A percentile compares a stretch with the other conserved stretches of the same genome.
Conservation (phyloP, 2,113 vertebrate genomes). For the Ochotona princeps region DNA sequence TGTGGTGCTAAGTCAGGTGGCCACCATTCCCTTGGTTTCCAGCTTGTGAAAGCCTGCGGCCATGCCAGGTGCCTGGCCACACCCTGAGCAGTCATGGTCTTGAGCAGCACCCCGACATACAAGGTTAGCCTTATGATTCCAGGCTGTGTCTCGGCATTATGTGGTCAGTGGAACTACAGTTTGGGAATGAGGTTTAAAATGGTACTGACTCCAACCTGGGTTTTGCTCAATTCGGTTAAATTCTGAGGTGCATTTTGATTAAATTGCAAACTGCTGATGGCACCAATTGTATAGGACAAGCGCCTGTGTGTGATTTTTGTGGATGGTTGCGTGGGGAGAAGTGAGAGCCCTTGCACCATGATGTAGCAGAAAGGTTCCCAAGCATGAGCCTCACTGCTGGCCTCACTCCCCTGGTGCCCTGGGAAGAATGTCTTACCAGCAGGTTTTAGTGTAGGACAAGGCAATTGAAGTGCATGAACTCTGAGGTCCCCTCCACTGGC, state of each 20-base stretch:
- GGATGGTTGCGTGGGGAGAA: background rate
- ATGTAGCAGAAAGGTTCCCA: background rate
- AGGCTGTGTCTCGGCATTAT: conserved; percentile 59
- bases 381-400: background rate
- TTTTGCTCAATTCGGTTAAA: conserved; percentile 67
- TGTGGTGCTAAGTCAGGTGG: background rate
- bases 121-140: conserved; percentile 72
- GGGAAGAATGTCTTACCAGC: background rate
- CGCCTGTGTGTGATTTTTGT: conserved; percentile 63
- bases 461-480: background rate
- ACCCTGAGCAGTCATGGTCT: conserved; percentile 26
- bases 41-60: background rate
- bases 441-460: background rate
- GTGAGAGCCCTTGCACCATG: background rate
- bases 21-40: background rate
- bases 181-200: background rate
- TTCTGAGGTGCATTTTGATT: conserved; percentile 62
- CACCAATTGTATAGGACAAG: conserved; percentile 77
- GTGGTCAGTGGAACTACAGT: conserved; percentile 55
- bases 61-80: background rate
- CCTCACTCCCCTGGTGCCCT: background rate
- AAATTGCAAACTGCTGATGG: conserved; percentile 72
- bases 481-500: background rate
- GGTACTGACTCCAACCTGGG: conserved; percentile 74
- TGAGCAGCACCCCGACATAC: conserved; percentile 44